These are phyloP conservation scores for Hydrochoerus hydrochaeris DNA, from an alignment of 2,113 vertebrate genomes.

Conservation along the genomic window DNA sequence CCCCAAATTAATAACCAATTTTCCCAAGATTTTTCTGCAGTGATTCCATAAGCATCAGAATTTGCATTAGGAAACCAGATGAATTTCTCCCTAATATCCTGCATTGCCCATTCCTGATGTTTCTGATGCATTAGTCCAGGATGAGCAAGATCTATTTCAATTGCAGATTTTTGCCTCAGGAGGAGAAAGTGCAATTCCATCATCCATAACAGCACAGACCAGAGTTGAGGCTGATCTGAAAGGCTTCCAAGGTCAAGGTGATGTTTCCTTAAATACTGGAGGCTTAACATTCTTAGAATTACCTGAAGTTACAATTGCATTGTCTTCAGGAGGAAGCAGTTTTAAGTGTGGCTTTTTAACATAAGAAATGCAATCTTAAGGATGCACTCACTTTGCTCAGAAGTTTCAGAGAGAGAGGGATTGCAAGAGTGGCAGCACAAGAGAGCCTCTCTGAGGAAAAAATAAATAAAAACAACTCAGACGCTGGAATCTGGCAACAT, in stretches of 20 bases:
- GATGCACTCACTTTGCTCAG: background rate
- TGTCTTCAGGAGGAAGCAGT: background rate
- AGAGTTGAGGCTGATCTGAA: background rate
- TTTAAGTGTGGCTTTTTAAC: background rate
- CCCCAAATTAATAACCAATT: background rate
- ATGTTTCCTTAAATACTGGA: background rate
- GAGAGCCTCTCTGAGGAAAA: too few relatives aligned
- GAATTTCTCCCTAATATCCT: background rate
- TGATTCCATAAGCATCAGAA: background rate
- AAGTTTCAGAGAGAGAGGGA: too few relatives aligned
- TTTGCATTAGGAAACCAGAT: background rate
- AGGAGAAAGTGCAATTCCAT: background rate
- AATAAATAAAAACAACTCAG: too few relatives aligned
- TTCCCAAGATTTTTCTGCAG: background rate
- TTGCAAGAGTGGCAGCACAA: too few relatives aligned
- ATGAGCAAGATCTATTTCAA: background rate
- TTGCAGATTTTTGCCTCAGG: background rate
- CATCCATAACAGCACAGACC: background rate
- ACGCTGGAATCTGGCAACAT: too few relatives aligned
- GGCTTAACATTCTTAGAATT: background rate
- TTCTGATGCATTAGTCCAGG: background rate
- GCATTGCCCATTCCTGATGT: background rate
- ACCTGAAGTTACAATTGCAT: background rate
- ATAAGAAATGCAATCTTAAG: background rate
- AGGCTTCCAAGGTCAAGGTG: background rate